phyloP scores from a whole-genome alignment of 2,113 vertebrate genomes.

The Zootoca vivipara region DNA sequence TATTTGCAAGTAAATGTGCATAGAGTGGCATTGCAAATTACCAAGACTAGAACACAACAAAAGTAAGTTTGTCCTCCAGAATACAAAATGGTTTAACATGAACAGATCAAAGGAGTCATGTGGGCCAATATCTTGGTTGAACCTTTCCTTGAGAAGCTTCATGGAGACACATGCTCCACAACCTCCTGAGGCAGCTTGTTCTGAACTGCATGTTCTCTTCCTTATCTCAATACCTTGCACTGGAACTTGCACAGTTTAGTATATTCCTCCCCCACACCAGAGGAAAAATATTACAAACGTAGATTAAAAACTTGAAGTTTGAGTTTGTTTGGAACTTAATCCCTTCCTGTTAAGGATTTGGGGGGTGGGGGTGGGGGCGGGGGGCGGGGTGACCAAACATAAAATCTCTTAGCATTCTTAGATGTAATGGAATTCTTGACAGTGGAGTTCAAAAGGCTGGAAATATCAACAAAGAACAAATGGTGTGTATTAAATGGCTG shows the following conservation, averaged over 20 bases:
- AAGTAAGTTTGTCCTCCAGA: slow-evolving; percentile 29
- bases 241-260: neutral
- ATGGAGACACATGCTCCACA: neutral
- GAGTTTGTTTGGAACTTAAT: neutral
- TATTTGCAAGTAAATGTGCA: neutral
- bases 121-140: neutral
- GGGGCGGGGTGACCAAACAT: neutral
- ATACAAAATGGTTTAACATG: neutral
- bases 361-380: too few relatives aligned
- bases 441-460: slow-evolving; percentile 31
- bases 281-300: neutral
- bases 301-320: neutral
- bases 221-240: neutral
- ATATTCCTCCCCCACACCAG: neutral
- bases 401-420: slow-evolving; percentile 7
- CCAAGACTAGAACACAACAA: slow-evolving; percentile 44
- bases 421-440: slow-evolving; percentile 16
- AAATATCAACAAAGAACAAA: neutral
- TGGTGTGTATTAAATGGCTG: slow-evolving; percentile 21
- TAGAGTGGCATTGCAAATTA: neutral
- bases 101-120: neutral
- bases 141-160: neutral
- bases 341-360: neutral
- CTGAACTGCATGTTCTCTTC: neutral
- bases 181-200: neutral